A percentile compares a stretch with the other conserved stretches of the same genome.
phyloP scores from a whole-genome alignment of 1,140 invertebrate species.

The Harlomillsia oculata region DNA sequence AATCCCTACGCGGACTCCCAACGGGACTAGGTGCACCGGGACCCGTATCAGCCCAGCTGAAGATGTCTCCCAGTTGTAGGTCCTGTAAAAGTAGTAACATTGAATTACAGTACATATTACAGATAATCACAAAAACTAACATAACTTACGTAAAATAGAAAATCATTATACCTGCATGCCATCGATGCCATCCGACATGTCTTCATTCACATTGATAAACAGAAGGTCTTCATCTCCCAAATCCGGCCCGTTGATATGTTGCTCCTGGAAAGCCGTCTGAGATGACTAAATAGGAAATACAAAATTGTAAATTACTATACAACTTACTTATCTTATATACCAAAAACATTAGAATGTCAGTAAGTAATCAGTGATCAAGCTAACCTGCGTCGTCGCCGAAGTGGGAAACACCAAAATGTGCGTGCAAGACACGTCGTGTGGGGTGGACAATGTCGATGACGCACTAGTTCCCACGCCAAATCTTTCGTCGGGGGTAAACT shows the following conservation, averaged over 20 bases:
- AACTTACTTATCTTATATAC: background rate
- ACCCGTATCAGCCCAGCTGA: conserved; percentile 52
- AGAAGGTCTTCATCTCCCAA: conserved; percentile 65
- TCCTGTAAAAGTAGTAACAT: conserved; percentile 33
- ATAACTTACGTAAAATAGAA: background rate
- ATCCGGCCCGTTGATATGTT: conserved; percentile 64
- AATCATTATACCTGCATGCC: conserved; percentile 47
- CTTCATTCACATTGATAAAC: conserved; percentile 54
- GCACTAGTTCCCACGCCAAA: conserved; percentile 64
- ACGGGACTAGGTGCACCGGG: conserved; percentile 51
- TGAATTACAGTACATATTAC: no score
- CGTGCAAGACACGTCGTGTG: conserved; percentile 88
- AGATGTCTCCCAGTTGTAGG: conserved; percentile 55
- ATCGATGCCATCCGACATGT: conserved; percentile 63
- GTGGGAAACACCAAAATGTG: conserved; percentile 99
- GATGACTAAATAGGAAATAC: conserved; percentile 53
- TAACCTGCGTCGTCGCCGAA: conserved; percentile 86
- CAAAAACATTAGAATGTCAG: background rate
- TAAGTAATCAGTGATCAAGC: conserved; percentile 6
- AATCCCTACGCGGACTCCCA: conserved; percentile 49
- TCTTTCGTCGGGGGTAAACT: conserved; percentile 82
- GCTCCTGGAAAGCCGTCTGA: conserved; percentile 72
- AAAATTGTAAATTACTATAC: conserved; percentile 1
- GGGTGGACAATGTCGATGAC: conserved; percentile 74
- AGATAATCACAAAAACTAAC: background rate